Conservation (phyloP, 2,797 vertebrate genomes). For the Sebastes melanostomus region DNA sequence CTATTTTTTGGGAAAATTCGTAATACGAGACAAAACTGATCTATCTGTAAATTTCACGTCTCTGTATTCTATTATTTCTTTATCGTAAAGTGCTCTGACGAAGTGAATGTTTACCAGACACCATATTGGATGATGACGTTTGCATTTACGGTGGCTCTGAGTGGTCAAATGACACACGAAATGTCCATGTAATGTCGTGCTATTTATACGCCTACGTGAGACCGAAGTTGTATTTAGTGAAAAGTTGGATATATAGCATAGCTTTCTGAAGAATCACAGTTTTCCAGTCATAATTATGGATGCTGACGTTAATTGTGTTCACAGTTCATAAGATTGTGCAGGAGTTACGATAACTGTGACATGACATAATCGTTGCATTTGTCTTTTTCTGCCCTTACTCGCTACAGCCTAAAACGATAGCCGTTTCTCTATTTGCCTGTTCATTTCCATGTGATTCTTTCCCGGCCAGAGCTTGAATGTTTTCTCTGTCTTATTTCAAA, state of each 20-base stretch:
- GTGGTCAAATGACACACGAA: too few species aligned
- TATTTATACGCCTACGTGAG: too few species aligned
- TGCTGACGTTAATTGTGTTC: background rate
- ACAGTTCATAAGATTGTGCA: background rate
- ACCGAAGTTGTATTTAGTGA: too few species aligned
- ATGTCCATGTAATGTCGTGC: too few species aligned
- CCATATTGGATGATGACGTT: too few species aligned
- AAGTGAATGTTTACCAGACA: too few species aligned
- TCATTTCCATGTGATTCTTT: constrained; percentile 8
- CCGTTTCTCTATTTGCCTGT: background rate
- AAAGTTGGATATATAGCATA: background rate
- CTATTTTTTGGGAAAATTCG: too few species aligned
- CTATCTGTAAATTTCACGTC: too few species aligned
- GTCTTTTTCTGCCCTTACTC: background rate
- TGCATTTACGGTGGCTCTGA: too few species aligned
- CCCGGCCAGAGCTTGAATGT: background rate
- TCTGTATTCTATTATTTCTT: too few species aligned
- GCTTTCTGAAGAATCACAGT: background rate
- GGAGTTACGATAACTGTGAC: background rate
- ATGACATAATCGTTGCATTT: background rate
- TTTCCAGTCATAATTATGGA: background rate
- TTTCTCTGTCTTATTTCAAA: constrained; percentile 9
- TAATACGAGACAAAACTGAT: too few species aligned
- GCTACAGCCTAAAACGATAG: background rate
- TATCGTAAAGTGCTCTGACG: too few species aligned